phyloP scores from a whole-genome alignment of 2,797 vertebrate species.

The Austrolebias charrua region DNA sequence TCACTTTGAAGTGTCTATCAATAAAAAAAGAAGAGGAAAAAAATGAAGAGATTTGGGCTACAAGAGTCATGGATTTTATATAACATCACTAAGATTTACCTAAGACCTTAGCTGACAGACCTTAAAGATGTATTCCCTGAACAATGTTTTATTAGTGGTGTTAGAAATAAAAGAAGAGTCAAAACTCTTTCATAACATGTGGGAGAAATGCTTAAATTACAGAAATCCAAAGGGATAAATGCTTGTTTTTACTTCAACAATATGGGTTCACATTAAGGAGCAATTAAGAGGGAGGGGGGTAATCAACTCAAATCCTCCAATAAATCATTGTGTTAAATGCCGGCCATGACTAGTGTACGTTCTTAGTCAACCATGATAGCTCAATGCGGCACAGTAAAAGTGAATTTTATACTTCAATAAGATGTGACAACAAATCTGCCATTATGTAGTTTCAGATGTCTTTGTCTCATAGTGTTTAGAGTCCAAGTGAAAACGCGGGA shows the following conservation, averaged over 20 bases:
- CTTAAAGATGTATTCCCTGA: too few species aligned
- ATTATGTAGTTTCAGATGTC: too few species aligned
- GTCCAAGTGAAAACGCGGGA: too few species aligned
- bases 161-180: too few species aligned
- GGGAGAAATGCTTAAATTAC: not conserved
- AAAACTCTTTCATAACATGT: not conserved
- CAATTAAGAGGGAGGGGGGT: not conserved
- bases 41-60: not conserved
- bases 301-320: not conserved
- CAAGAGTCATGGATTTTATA: not conserved
- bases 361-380: too few species aligned
- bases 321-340: not conserved
- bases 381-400: too few species aligned
- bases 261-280: not conserved
- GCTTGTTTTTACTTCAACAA: not conserved
- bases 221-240: not conserved
- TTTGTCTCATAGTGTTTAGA: too few species aligned
- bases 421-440: too few species aligned
- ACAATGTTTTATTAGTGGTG: too few species aligned
- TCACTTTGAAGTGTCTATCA: conserved; percentile 41
- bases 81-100: not conserved
- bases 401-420: too few species aligned
- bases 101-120: not conserved
- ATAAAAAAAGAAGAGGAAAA: conserved; percentile 6
- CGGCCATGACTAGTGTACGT: too few species aligned